Base-by-base conservation (phyloP, 2,113 vertebrate species). In the Circaetus gallicus region DNA sequence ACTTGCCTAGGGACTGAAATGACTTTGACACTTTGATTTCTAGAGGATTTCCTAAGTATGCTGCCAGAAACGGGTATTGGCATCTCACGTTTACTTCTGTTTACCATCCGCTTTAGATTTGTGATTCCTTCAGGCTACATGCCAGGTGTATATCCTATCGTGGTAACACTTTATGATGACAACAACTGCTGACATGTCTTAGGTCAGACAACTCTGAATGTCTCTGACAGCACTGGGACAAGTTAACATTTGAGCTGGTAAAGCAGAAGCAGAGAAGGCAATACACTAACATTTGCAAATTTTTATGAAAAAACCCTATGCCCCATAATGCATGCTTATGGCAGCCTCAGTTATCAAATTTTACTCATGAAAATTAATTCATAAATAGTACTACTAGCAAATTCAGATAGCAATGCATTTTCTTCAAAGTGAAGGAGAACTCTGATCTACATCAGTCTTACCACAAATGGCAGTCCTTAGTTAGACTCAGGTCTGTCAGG, bases 231-330 rank as follows among this genome's bases (percentile, higher is more conserved):
- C 76, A 31, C n/a, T 93, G 86, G 61, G 79, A 59, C 19, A 90
- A 21, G 69, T 84, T 63, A 92, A 53, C 76, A 87, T 95, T 96
- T 92, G 90, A 55, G 20, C 76, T 86, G 93, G 61, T 61, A 96
- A 96, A 87, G 71, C 24, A n/a, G 29, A 71, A 47, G 25, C 63
- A 94, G 76, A 95, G 26, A 61, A 36, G 7, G 25, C 36, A 32
- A 59, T 56, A 38, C 42, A 26, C 2, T n/a, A 62, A 63, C 11
- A 22, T 4, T 10, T 52, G 29, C 10, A 90, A 52, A 3, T 52
- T n/a, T 78, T 50, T 20, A 36, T 18, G 7, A 32, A 28, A 63
- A 63, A 49, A 24, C 0, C 0, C 4, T 56, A 11, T 81, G 6
- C 17, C 10, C 4, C 9, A 25, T 14, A 31, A 65, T 16, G 6